A percentile compares a stretch with the other conserved stretches of the same genome.
Conservation (phyloP, 1,140 invertebrate species). For the Drosophila grimshawi region DNA sequence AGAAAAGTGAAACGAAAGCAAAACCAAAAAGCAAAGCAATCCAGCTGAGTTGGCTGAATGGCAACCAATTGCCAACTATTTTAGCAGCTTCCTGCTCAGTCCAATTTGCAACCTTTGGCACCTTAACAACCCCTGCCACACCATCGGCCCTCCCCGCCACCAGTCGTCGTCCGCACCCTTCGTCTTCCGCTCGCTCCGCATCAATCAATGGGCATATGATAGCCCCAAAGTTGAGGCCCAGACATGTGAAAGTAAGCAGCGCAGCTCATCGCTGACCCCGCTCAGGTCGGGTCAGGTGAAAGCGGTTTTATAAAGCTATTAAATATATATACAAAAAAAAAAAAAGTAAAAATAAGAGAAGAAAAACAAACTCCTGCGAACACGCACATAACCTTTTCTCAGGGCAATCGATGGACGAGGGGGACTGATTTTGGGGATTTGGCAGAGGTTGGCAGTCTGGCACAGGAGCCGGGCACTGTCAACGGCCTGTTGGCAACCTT, state of each 20-base stretch:
- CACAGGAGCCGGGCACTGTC: slow-evolving; percentile 49
- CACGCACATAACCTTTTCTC: slow-evolving; percentile 46
- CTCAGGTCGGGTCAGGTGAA: slow-evolving; percentile 58
- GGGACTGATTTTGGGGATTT: neutral
- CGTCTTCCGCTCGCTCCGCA: slow-evolving; percentile 14
- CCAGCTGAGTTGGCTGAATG: slow-evolving; percentile 53
- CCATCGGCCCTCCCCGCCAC: no score
- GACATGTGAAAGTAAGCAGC: slow-evolving; percentile 43
- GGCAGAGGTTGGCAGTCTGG: neutral
- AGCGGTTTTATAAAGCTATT: slow-evolving; percentile 74
- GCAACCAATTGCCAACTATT: slow-evolving; percentile 64
- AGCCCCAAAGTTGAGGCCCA: slow-evolving; percentile 49
- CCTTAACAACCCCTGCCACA: neutral
- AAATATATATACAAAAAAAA: slow-evolving; percentile 67
- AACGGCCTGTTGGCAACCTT: slow-evolving; percentile 68
- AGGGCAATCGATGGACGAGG: slow-evolving; percentile 28
- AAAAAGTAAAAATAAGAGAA: neutral
- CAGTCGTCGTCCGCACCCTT: neutral
- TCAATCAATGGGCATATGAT: slow-evolving; percentile 74
- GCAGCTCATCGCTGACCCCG: slow-evolving; percentile 60
- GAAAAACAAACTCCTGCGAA: slow-evolving; percentile 14
- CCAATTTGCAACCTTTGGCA: neutral
- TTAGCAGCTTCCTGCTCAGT: slow-evolving; percentile 28
- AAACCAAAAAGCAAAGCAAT: slow-evolving; percentile 45
- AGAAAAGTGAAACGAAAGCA: slow-evolving; percentile 44